Base-by-base conservation (phyloP, 1,140 invertebrate genomes). In the Wasmannia auropunctata region DNA sequence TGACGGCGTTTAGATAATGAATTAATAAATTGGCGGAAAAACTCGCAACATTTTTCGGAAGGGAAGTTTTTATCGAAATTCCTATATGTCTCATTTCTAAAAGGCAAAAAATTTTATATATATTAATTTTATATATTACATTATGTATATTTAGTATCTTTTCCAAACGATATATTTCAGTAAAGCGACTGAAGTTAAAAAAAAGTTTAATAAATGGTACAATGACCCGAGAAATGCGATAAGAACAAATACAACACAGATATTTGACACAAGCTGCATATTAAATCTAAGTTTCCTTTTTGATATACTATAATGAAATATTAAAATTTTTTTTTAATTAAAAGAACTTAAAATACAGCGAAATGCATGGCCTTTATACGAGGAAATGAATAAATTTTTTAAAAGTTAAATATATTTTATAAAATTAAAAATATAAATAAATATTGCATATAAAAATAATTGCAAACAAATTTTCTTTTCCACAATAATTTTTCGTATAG, bases 31-130 rank as follows among this genome's bases (percentile, higher is more conserved):
- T 22, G 7, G n/a, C 7, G 22, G 22, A 6, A 22, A 54, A 2
- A 22, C 19, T 19, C 7, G 6, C 4, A 54, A 54, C 10, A 54
- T 8, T 46, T 16, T 46, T 46, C 14, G 16, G 4, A 46, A 54
- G 7, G 19, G 2, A 54, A 31, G 19, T 31, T 60, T 60, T 60
- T 60, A 25, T 34, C 2, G 8, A 51, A 72, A 72, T 34, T 14
- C 10, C 16, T 19, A 34, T 31, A 10, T 31, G 11, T n/a, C 11
- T 22, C 22, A 72, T 34, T 51, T 25, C 2, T 11, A 51, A 34
- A 72, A 34, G 46, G n/a, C 40, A 51, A 49, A n/a, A 72, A 31
- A 70, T 70, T 70, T 16, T 51, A 11, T n/a, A n/a, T n/a, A n/a
- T n/a, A n/a, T n/a, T n/a, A 19, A 16, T 6, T n/a, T 3, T n/a